A percentile compares a stretch with the other conserved stretches of the same genome.
These are phyloP conservation scores for Unio pictorum DNA, from an alignment of 2,888 invertebrate species.

Conservation along the genomic window DNA sequence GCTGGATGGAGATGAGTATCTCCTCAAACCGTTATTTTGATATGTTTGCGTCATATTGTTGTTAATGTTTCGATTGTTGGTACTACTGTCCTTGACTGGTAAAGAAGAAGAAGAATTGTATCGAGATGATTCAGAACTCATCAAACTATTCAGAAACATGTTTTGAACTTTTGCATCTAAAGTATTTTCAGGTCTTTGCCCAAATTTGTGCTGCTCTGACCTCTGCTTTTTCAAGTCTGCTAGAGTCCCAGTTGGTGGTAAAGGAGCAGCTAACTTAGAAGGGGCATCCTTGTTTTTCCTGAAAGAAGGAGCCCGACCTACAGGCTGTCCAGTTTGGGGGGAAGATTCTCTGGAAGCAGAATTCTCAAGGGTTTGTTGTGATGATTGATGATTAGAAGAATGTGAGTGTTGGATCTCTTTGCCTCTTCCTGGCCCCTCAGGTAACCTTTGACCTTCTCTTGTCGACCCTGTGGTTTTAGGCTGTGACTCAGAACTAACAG, in stretches of 20 bases:
- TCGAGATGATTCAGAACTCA: conserved; percentile 12
- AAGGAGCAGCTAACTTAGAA: conserved; percentile 70
- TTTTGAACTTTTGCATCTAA: conserved; percentile 55
- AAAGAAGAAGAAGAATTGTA: conserved; percentile 5
- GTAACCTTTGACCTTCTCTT: neutral
- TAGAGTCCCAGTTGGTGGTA: conserved; percentile 78
- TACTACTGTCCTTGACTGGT: conserved; percentile 30
- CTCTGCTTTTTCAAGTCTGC: conserved; percentile 95
- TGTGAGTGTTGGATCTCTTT: too few species aligned
- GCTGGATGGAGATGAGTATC: conserved; percentile 52
- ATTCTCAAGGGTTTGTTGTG: too few species aligned
- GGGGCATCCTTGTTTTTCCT: conserved; percentile 34
- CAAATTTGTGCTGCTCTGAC: conserved; percentile 49
- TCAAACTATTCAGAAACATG: conserved; percentile 54
- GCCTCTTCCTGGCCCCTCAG: too few species aligned
- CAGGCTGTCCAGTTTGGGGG: conserved; percentile 2
- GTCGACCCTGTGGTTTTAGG: neutral
- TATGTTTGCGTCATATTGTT: conserved; percentile 34
- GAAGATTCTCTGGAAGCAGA: too few species aligned
- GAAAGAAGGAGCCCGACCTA: conserved; percentile 25
- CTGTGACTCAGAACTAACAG: neutral
- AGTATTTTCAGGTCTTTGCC: conserved; percentile 31
- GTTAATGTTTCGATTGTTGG: conserved; percentile 45
- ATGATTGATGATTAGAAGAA: too few species aligned
- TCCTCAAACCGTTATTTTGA: conserved; percentile 42